Evolutionary conservation across 1,140 invertebrate genomes (phyloP).

Genomic region (Tetragnatha versicolor): DNA sequence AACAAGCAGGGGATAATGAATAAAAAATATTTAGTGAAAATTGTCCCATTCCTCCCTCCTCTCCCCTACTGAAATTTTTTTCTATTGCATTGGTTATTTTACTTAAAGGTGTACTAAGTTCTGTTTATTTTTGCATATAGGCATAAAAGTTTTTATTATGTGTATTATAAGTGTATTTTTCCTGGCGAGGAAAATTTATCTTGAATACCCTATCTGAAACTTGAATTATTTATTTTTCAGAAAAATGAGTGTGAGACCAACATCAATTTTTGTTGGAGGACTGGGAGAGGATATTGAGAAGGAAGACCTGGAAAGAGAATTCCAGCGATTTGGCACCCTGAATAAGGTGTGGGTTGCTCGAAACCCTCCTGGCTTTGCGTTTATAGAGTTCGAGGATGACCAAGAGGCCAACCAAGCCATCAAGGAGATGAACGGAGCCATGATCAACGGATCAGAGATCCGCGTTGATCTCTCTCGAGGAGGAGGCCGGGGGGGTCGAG

Average conservation of each 20-base stretch:
- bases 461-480: constrained; percentile 58
- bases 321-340: constrained; percentile 68
- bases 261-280: constrained; percentile 59
- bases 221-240: background rate
- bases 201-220: too few relatives aligned
- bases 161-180: too few relatives aligned
- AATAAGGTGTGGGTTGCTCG: constrained; percentile 71
- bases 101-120: too few relatives aligned
- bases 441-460: constrained; percentile 65
- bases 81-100: too few relatives aligned
- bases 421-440: constrained; percentile 66
- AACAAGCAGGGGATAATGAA: too few relatives aligned
- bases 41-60: too few relatives aligned
- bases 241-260: background rate
- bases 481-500: constrained; percentile 67
- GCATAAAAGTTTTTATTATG: too few relatives aligned
- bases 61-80: too few relatives aligned
- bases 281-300: constrained; percentile 47
- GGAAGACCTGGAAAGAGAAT: constrained; percentile 65
- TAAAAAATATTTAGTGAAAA: too few relatives aligned
- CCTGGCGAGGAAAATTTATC: too few relatives aligned
- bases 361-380: constrained; percentile 71
- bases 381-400: constrained; percentile 70
- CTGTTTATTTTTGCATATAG: too few relatives aligned
- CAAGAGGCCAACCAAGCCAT: constrained; percentile 71